Conservation (phyloP, 2,888 invertebrate genomes). For the Colletes collaris region DNA sequence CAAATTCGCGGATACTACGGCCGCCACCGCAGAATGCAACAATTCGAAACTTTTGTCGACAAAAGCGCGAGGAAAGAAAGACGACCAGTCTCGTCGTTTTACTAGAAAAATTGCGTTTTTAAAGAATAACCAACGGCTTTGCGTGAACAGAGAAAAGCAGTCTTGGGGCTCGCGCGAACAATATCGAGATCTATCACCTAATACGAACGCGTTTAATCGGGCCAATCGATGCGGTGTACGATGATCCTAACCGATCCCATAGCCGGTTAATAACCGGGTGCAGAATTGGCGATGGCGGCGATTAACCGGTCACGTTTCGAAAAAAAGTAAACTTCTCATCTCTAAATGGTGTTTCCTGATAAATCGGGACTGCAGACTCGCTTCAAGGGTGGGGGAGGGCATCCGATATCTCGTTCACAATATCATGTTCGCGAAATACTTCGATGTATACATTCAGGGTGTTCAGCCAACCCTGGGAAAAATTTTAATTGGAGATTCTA, state of each 20-base stretch:
- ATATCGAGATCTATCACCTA: not conserved
- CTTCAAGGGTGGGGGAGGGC: not conserved
- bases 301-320: slow-evolving; percentile 66
- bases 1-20: slow-evolving; percentile 56
- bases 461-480: too few species aligned
- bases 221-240: slow-evolving; percentile 24
- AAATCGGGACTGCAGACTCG: slow-evolving; percentile 44
- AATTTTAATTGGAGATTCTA: too few species aligned
- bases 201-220: not conserved
- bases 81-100: not conserved
- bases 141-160: too few species aligned
- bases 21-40: slow-evolving; percentile 34
- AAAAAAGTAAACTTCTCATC: slow-evolving; percentile 43
- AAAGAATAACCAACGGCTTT: too few species aligned
- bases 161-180: too few species aligned
- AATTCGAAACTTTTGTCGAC: slow-evolving; percentile 26
- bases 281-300: slow-evolving; percentile 55
- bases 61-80: slow-evolving; percentile 1
- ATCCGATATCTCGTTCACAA: slow-evolving; percentile 30
- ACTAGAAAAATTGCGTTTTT: not conserved
- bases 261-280: slow-evolving; percentile 48
- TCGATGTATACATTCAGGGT: slow-evolving; percentile 1
- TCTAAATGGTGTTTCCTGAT: slow-evolving; percentile 49
- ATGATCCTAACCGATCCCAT: slow-evolving; percentile 28
- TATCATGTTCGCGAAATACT: slow-evolving; percentile 35